Percentiles rank a stretch among this genome's conserved stretches.
Evolutionary conservation across 2,797 vertebrate species (phyloP).

Genomic region (Fratercula arctica): DNA sequence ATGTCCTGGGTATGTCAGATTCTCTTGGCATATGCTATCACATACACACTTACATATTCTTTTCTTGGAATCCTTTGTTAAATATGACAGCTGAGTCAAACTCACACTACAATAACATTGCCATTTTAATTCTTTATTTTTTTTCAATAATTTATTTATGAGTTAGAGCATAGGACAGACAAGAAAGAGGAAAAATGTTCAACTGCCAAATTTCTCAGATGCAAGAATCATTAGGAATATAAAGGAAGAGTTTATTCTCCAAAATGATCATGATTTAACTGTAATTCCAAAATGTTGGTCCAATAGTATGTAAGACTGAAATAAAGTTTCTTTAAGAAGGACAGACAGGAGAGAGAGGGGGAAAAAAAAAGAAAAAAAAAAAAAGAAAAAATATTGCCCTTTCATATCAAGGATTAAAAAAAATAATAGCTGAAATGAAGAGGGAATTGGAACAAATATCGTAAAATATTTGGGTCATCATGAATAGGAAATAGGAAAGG

Average conservation of each 20-base stretch:
- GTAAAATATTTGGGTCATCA: not conserved
- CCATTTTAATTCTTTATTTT: not conserved
- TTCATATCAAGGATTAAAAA: not conserved
- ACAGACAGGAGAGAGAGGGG: not conserved
- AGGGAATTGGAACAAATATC: not conserved
- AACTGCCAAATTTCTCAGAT: not conserved
- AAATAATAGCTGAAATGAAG: not conserved
- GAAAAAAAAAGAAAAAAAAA: no score
- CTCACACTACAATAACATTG: not conserved
- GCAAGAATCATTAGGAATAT: not conserved
- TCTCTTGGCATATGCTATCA: not conserved
- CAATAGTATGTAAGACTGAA: not conserved
- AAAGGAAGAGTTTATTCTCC: not conserved
- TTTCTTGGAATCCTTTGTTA: not conserved
- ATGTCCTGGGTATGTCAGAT: not conserved
- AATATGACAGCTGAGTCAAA: not conserved
- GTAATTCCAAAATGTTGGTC: not conserved
- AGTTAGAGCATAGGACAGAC: not conserved
- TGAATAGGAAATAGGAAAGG: not conserved
- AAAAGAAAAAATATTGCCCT: no score
- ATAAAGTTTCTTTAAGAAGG: not conserved
- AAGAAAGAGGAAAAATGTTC: not conserved
- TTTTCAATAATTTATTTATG: not conserved
- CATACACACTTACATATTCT: not conserved
- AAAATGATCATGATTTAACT: not conserved